Base-by-base conservation (phyloP, 2,888 invertebrate species). In the Macrosoma leucophasiata region DNA sequence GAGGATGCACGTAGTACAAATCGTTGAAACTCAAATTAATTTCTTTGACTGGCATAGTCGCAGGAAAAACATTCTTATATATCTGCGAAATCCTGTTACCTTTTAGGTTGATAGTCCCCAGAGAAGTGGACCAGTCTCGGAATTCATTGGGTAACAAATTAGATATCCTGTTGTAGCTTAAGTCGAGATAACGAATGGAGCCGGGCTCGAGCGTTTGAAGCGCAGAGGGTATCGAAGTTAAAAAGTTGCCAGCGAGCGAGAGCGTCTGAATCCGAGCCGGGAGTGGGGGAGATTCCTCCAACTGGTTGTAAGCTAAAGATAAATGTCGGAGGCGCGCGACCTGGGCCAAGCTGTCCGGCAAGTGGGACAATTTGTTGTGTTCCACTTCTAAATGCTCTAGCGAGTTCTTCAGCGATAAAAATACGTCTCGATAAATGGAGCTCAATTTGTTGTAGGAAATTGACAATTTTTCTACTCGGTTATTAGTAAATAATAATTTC, bases 11-110 rank as follows among this genome's bases (percentile, higher is more conserved):
- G 58, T 91, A 90, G 52, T 90, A 89, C 44, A 97, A 87, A 58
- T 93, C 91, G 73, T 97, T 97, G 74, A 96, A 95, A 63, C 96
- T 96, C 47, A 97, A 81, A 75, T 94, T 94, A 46, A 97, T 88
- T 74, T 96, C 96, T 58, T 92, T 91, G 49, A 97, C 86, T 48
- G 91, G 89, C 45, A 89, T 89, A 30, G 92, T 86, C 21, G 90
- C 90, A 38, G 88, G 86, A 68, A 95, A 93, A 47, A 92, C 88
- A 55, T 89, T 89, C 46, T 88, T 85, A 58, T 88, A 89, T 50
- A 91, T 81, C 66, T 87, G 90, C 18, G 91, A 91, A 48, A 96
- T 89, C 66, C 92, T 89, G 68, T 96, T 96, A 75, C 95, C 95
- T 43, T 92, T 87, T 52, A 96, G 81, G 50, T 95, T 87, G 41